Conservation (phyloP, 2,113 vertebrate genomes). For the Oncorhynchus tshawytscha region DNA sequence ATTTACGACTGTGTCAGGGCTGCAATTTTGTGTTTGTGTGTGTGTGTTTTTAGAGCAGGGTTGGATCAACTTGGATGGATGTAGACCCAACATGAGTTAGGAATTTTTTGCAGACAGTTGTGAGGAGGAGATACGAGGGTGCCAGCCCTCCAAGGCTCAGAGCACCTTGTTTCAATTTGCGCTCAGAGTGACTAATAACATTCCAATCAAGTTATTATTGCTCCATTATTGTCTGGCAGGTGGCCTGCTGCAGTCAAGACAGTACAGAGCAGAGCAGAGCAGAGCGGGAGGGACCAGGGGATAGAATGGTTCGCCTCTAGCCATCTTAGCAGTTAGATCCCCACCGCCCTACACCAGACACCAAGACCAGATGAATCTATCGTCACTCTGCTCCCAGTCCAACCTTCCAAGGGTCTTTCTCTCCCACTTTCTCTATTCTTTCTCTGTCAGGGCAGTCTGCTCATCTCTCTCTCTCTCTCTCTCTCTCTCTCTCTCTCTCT, state of each 20-base stretch:
- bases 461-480: constrained; percentile 1
- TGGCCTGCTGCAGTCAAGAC: constrained; percentile 23
- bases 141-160: constrained; percentile 40
- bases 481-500: constrained; percentile 21
- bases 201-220: constrained; percentile 59
- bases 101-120: constrained; percentile 43
- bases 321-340: background rate
- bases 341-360: constrained; percentile 11
- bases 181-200: constrained; percentile 49
- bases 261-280: constrained; percentile 43
- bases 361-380: constrained; percentile 17
- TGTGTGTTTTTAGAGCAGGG: constrained; percentile 21
- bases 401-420: background rate
- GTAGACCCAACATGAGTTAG: constrained; percentile 34
- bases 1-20: background rate
- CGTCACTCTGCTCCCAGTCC: constrained; percentile 12
- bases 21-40: constrained; percentile 28
- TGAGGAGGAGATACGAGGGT: constrained; percentile 41
- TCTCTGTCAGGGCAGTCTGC: too few species aligned
- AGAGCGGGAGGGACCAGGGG: constrained; percentile 38
- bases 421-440: background rate
- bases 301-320: constrained; percentile 6
- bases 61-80: background rate
- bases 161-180: constrained; percentile 55
- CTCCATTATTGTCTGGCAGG: constrained; percentile 46